Evolutionary conservation across 2,888 invertebrate genomes (phyloP).

Genomic region (Apocheima hispidaria): DNA sequence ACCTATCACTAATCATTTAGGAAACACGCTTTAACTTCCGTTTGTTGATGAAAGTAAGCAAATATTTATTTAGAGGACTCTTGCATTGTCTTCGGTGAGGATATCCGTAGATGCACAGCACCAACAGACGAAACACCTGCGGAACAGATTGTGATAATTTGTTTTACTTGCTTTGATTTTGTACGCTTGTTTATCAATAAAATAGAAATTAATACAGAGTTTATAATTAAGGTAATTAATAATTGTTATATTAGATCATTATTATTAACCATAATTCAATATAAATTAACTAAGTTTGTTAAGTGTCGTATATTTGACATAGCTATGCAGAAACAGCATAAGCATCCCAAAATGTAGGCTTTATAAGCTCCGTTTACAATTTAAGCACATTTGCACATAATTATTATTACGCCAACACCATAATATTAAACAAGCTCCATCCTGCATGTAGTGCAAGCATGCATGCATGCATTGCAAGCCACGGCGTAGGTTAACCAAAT

Average conservation of each 20-base stretch:
- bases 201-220: not conserved
- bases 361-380: not conserved
- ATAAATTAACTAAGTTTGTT: no score
- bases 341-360: not conserved
- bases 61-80: conserved; percentile 59
- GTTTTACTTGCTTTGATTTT: conserved; percentile 23
- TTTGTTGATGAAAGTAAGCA: conserved; percentile 47
- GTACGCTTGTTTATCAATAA: conserved; percentile 11
- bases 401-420: conserved; percentile 4
- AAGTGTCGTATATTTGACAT: not conserved
- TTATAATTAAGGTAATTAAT: not conserved
- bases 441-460: conserved; percentile 3
- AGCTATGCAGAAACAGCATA: not conserved
- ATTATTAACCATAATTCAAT: no score
- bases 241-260: no score
- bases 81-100: conserved; percentile 54
- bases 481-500: conserved; percentile 18
- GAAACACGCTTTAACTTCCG: conserved; percentile 39
- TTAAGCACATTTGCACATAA: not conserved
- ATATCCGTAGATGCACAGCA: conserved; percentile 31
- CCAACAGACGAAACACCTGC: conserved; percentile 6
- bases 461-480: conserved; percentile 17
- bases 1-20: conserved; percentile 15
- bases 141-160: conserved; percentile 20
- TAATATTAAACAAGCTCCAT: conserved; percentile 17